Evolutionary conservation across 2,888 invertebrate genomes (phyloP).

Genomic region (Cerastoderma edule): DNA sequence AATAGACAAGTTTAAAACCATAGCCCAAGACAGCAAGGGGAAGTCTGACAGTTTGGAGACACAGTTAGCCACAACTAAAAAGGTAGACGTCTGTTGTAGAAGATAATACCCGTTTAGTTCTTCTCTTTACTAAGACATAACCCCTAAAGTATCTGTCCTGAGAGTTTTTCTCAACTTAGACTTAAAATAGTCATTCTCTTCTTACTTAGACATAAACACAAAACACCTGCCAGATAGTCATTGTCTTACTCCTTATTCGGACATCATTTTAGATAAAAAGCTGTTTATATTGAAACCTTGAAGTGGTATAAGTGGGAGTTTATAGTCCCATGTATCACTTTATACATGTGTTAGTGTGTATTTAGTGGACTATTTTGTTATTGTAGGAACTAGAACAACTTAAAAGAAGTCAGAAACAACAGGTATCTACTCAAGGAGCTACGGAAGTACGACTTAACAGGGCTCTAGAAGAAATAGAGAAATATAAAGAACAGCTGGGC

Average conservation of each 20-base stretch:
- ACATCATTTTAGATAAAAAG: too few species aligned
- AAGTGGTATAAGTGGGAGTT: too few species aligned
- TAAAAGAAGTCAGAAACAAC: constrained; percentile 84
- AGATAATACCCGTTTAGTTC: too few species aligned
- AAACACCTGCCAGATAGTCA: too few species aligned
- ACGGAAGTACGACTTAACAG: constrained; percentile 85
- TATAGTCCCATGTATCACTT: neutral
- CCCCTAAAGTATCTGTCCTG: too few species aligned
- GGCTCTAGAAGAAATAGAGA: constrained; percentile 85
- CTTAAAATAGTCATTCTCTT: too few species aligned
- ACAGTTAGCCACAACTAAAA: constrained; percentile 77
- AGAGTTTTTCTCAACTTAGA: too few species aligned
- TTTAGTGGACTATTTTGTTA: neutral
- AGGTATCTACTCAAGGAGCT: constrained; percentile 82
- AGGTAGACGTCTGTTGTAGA: too few species aligned
- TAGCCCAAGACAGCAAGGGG: constrained; percentile 81
- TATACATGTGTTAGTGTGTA: neutral
- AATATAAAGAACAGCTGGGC: constrained; percentile 82
- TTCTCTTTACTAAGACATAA: too few species aligned
- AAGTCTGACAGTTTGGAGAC: constrained; percentile 81
- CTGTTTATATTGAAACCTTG: too few species aligned
- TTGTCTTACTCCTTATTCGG: too few species aligned
- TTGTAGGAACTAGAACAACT: constrained; percentile 82
- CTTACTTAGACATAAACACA: too few species aligned
- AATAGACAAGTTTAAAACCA: constrained; percentile 83